Base-by-base conservation (phyloP, 2,888 invertebrate genomes). In the Rhagonycha lutea region DNA sequence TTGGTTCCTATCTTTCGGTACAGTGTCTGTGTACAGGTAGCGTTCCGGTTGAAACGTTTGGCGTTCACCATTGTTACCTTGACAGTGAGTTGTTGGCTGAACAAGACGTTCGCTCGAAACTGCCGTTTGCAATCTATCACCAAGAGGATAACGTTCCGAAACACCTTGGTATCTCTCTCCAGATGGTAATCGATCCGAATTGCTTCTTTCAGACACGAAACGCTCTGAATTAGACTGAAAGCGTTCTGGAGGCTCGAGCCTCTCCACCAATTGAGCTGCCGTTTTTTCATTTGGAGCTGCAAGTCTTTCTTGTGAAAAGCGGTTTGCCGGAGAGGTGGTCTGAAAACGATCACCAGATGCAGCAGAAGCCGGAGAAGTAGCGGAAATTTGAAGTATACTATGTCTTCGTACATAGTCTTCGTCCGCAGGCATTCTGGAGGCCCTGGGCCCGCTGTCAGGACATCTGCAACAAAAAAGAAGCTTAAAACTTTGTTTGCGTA, bases 371-470 rank as follows among this genome's bases (percentile, higher is more conserved):
- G 80, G 82, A 78, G 81, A 81, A 77, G 83, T 78, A 78, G 83
- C 82, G 80, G 80, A 79, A 78, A 81, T 82, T 81, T 81, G 84
- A 79, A 83, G 81, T 80, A 82, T 80, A 82, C 83, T 83, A 83
- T 86, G 86, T 85, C 86, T 86, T 84, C 86, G 82, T 83, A 85
- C 86, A 84, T 86, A 86, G 83, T 87, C 87, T 81, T 87, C 87
- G 83, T 87, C 87, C 82, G 86, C 84, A 89, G 90, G 90, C 90
- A 91, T 91, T 89, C 90, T 90, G 91, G 90, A 89, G 90, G 90
- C 90, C 90, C 91, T 88, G 88, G 89, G 89, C 90, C 91, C 91
- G 88, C 89, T 90, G 91, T 91, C 91, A 92, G 90, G 91, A 91
- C 91, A 91, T 91, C 91, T 91, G 88, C 0, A 89, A 89, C n/a